These are phyloP conservation scores for Amphipoea lucens DNA, from an alignment of 2,888 invertebrate genomes.

Conservation along the genomic window DNA sequence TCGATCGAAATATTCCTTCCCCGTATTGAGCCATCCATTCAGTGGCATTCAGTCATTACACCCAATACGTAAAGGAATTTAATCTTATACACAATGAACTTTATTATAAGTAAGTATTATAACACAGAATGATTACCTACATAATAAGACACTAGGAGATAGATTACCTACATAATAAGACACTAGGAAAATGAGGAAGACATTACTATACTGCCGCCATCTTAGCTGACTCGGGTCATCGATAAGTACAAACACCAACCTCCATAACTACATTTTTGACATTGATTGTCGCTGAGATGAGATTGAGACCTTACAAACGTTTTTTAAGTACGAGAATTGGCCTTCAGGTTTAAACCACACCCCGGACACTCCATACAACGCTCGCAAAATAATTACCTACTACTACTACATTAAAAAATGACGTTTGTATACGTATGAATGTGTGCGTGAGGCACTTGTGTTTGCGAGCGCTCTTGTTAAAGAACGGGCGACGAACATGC, in stretches of 20 bases:
- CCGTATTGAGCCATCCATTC: constrained; percentile 2
- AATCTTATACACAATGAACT: background rate
- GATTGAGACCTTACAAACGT: too few relatives aligned
- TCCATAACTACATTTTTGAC: too few relatives aligned
- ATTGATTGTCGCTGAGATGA: too few relatives aligned
- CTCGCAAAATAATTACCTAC: too few relatives aligned
- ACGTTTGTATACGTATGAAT: too few relatives aligned
- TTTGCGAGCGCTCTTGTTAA: too few relatives aligned
- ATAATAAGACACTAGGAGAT: constrained; percentile 21
- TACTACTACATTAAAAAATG: too few relatives aligned
- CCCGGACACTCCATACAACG: too few relatives aligned
- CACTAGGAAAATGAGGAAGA: constrained; percentile 31
- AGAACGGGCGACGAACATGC: too few relatives aligned
- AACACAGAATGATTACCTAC: constrained; percentile 5
- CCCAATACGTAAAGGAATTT: background rate
- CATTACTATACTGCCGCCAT: background rate
- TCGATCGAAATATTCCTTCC: background rate
- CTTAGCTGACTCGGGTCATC: background rate
- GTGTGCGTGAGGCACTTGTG: too few relatives aligned
- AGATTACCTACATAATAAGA: constrained; percentile 25
- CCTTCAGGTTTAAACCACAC: too few relatives aligned
- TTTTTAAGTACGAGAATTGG: too few relatives aligned
- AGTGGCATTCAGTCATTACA: constrained; percentile 31
- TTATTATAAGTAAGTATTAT: background rate
- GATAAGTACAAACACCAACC: background rate